Conservation (phyloP, 2,113 vertebrate genomes). For the Pterocles orientalis region DNA sequence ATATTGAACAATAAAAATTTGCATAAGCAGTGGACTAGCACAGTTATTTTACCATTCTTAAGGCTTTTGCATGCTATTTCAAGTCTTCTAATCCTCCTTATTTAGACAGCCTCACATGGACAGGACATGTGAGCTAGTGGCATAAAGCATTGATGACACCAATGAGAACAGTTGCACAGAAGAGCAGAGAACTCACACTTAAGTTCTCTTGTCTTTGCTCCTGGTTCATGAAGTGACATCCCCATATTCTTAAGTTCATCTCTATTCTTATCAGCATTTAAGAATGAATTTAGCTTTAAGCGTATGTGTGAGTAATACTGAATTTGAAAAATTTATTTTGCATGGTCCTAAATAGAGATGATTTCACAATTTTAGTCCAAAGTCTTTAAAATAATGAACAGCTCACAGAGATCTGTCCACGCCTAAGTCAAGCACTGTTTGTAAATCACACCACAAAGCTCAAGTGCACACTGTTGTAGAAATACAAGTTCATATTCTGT, state of each 20-base stretch:
- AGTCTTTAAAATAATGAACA: neutral
- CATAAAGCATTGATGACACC: neutral
- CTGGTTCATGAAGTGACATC: neutral
- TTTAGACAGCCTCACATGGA: neutral
- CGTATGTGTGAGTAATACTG: neutral
- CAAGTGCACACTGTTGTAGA: neutral
- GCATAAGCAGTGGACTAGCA: neutral
- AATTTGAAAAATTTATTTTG: neutral
- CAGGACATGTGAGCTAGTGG: neutral
- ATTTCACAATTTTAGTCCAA: neutral
- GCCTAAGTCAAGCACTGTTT: fast-evolving
- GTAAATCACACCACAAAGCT: neutral
- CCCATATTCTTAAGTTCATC: neutral
- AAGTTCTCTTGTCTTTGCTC: neutral
- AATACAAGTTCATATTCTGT: neutral
- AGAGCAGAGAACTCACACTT: neutral
- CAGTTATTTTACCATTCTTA: neutral
- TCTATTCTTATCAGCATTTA: neutral
- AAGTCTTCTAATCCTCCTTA: neutral
- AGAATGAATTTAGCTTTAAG: neutral
- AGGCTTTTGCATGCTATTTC: neutral
- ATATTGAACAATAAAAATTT: neutral
- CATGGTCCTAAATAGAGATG: neutral
- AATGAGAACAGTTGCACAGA: neutral
- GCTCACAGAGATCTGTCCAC: neutral